phyloP scores from a whole-genome alignment of 1,140 invertebrate genomes.

The Aphaenogaster ashmeadi region DNA sequence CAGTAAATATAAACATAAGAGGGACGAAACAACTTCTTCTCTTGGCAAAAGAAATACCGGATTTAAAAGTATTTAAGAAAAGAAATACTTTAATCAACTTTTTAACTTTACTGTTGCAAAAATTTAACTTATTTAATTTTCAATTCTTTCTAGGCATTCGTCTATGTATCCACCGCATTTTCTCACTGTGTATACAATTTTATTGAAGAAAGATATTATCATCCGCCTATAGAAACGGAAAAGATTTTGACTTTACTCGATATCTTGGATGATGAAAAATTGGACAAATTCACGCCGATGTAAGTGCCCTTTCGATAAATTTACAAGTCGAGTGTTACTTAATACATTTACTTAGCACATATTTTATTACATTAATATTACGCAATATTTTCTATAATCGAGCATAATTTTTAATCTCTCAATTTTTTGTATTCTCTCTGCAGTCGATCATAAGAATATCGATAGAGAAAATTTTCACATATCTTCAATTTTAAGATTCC shows the following conservation, averaged over 20 bases:
- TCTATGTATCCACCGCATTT: slow-evolving; percentile 90
- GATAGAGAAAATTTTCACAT: too few relatives aligned
- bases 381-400: background rate
- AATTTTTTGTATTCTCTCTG: background rate
- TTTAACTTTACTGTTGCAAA: slow-evolving; percentile 54
- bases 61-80: slow-evolving; percentile 88
- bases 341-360: background rate
- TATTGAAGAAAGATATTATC: slow-evolving; percentile 89
- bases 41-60: slow-evolving; percentile 89
- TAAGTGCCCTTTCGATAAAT: slow-evolving; percentile 77
- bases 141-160: slow-evolving; percentile 77
- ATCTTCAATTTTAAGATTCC: background rate
- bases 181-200: slow-evolving; percentile 89
- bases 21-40: slow-evolving; percentile 89
- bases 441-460: background rate
- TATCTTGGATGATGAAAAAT: slow-evolving; percentile 81
- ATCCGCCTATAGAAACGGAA: slow-evolving; percentile 84
- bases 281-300: slow-evolving; percentile 84
- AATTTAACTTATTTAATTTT: background rate
- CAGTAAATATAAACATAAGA: slow-evolving; percentile 89
- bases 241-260: slow-evolving; percentile 85
- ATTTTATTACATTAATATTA: background rate
- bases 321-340: background rate
- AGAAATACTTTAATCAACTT: background rate
- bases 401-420: background rate